phyloP scores from a whole-genome alignment of 2,113 vertebrate species.

The Callorhinus ursinus region DNA sequence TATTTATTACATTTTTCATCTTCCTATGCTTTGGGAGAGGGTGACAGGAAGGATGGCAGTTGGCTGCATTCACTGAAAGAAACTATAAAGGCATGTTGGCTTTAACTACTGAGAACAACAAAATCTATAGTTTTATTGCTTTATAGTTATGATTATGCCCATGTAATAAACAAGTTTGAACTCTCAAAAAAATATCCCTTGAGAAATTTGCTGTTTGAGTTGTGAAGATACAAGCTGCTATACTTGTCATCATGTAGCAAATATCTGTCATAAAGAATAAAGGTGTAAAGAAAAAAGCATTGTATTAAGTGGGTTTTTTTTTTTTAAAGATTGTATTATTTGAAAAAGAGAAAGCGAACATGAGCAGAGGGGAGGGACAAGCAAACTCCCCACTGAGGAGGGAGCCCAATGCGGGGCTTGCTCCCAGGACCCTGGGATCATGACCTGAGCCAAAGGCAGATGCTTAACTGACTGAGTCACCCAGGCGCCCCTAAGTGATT shows the following conservation, averaged over 20 bases:
- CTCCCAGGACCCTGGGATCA: neutral
- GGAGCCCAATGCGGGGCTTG: neutral
- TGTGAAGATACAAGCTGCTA: neutral
- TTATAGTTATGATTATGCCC: neutral
- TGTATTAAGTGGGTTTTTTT: neutral
- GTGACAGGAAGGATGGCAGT: neutral
- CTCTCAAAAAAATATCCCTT: neutral
- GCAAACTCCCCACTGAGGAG: neutral
- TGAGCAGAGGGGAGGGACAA: neutral
- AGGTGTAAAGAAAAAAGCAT: neutral
- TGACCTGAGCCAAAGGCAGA: neutral
- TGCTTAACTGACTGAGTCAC: neutral
- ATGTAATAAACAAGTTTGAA: neutral
- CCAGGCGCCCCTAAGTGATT: neutral
- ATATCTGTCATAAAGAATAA: neutral
- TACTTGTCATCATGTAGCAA: neutral
- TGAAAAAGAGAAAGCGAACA: neutral
- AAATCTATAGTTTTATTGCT: neutral
- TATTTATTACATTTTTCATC: neutral
- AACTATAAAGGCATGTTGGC: neutral
- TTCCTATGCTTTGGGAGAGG: neutral
- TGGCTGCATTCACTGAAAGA: neutral
- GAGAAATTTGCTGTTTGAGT: neutral
- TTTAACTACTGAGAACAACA: neutral
- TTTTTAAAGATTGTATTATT: neutral